Base-by-base conservation (phyloP, 2,888 invertebrate species). In the Clepsis dumicolana region DNA sequence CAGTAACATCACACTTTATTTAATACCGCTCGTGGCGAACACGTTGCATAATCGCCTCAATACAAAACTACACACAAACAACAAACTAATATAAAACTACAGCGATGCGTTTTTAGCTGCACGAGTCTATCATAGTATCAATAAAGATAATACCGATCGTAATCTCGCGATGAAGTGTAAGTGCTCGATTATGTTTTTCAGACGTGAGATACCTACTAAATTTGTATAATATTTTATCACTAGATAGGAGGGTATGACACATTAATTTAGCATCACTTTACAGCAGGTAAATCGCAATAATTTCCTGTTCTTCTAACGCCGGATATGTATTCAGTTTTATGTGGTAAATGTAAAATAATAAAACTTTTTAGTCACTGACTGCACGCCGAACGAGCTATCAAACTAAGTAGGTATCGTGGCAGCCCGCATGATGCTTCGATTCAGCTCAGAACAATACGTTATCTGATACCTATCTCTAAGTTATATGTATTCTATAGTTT, bases 341-440 rank as follows among this genome's bases (percentile, higher is more conserved):
- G 8, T 2, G 18, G 14, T n/a, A 52, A 52, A 52, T 25, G 25
- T 25, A 1, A 25, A 10, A 24, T 52, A 52, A 52, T 25, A 52
- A 48, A 10, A 48, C 14, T 1, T 52, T 52, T 24, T 48, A 21
- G 48, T 3, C 12, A 21, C 48, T 48, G 21, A 4, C 12, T 12
- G 21, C 21, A 12, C 12, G 4, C 21, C 21, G 5, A 24, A 16
- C 32, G 41, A 21, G 35, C 53, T 27, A 59, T 27, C 52, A 52
- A 5, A 24, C 52, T 53, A 53, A 52, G 21, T 56, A 52, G 52
- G 50, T 38, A 38, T 52, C 32, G 16, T 60, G 38, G 53, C 41
- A 24, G 53, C 65, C 65, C 65, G 60, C 65, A 65, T 65, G 44
- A 52, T 25, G 24, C 24, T 21, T 21, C 65, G 38, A 65, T 60